Evolutionary conservation across 2,797 vertebrate genomes (phyloP).

Genomic region (Neostethus bicornis): DNA sequence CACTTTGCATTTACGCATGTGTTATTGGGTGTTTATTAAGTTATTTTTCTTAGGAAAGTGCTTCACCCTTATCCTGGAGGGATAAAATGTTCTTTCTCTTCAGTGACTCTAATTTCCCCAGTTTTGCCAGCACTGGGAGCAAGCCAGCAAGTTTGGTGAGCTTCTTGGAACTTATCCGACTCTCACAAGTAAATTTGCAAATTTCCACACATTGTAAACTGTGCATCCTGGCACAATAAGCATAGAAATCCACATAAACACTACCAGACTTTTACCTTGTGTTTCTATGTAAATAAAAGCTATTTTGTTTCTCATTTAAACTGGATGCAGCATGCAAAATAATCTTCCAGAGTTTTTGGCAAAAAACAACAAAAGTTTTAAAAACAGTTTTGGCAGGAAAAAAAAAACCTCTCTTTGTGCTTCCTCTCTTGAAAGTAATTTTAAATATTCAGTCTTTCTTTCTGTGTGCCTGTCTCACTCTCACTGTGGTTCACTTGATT

Average conservation of each 20-base stretch:
- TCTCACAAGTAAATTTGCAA: slow-evolving; percentile 20
- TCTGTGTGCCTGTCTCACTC: slow-evolving; percentile 33
- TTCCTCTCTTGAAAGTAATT: slow-evolving; percentile 33
- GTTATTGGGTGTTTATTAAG: too few relatives aligned
- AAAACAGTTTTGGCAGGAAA: slow-evolving; percentile 60
- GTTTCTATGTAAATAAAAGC: background rate
- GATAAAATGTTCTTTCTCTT: slow-evolving; percentile 51
- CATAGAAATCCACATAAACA: slow-evolving; percentile 2
- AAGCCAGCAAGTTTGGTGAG: slow-evolving; percentile 44
- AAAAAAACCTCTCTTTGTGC: slow-evolving; percentile 50
- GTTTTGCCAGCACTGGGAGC: slow-evolving; percentile 49
- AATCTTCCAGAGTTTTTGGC: slow-evolving; percentile 47
- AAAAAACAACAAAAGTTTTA: slow-evolving; percentile 40
- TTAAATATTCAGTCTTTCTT: slow-evolving; percentile 36
- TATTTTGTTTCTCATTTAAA: background rate
- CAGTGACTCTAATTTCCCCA: slow-evolving; percentile 50
- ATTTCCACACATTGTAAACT: slow-evolving; percentile 12
- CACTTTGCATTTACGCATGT: too few relatives aligned
- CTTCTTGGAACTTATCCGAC: slow-evolving; percentile 47
- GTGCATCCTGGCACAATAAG: background rate
- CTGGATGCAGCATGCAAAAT: slow-evolving; percentile 32
- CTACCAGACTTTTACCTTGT: background rate
- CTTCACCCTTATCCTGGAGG: slow-evolving; percentile 42
- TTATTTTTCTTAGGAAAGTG: too few relatives aligned
- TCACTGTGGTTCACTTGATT: slow-evolving; percentile 75